These are phyloP conservation scores for Pluvialis apricaria DNA, from an alignment of 2,113 vertebrate genomes.

Conservation along the genomic window DNA sequence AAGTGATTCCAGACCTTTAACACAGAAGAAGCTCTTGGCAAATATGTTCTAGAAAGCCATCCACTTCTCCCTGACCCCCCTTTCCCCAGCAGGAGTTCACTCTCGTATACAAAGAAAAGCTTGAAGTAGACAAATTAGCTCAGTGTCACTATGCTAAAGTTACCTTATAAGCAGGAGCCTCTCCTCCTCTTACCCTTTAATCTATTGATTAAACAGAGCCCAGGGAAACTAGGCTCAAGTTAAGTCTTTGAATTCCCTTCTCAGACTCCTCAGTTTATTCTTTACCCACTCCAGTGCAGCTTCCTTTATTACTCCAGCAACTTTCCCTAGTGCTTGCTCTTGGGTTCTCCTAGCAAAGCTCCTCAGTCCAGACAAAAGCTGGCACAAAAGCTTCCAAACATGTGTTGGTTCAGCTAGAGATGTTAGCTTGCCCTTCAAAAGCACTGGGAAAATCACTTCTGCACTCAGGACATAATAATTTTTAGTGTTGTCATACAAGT, in stretches of 20 bases:
- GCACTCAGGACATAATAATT: background rate
- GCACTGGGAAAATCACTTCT: background rate
- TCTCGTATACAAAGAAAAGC: background rate
- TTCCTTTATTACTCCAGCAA: background rate
- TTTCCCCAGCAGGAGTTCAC: background rate
- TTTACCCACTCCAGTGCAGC: background rate
- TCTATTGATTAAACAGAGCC: background rate
- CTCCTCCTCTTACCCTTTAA: background rate
- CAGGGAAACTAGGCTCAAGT: background rate
- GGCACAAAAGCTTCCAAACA: background rate
- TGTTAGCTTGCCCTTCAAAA: background rate
- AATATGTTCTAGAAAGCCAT: background rate
- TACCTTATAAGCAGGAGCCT: background rate
- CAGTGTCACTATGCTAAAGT: background rate
- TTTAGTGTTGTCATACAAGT: background rate
- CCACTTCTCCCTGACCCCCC: background rate
- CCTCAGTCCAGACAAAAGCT: background rate
- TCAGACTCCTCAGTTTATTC: background rate
- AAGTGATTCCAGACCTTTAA: background rate
- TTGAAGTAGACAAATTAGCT: background rate
- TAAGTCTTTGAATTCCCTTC: background rate
- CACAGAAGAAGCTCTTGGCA: background rate
- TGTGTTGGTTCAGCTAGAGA: accelerated
- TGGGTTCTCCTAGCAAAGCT: background rate
- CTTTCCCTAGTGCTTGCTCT: background rate